Percentiles rank a stretch among this genome's conserved stretches.
These are phyloP conservation scores for Lordiphosa collinella DNA, from an alignment of 1,140 invertebrate species.

Conservation along the genomic window DNA sequence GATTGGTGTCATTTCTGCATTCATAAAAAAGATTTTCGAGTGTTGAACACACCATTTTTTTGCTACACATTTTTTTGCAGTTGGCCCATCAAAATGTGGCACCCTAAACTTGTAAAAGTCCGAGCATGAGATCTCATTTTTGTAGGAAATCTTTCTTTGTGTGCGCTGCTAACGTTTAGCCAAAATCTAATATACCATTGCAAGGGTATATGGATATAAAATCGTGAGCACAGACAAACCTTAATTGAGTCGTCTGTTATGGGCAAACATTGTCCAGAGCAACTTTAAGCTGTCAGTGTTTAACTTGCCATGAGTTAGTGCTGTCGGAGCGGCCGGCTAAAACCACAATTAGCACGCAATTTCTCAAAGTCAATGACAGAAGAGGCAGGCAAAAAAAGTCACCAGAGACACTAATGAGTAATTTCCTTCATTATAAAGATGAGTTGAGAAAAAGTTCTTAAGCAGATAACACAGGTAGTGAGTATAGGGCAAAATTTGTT, in stretches of 20 bases:
- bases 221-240: neutral
- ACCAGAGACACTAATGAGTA: constrained; percentile 19
- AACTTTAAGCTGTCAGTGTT: neutral
- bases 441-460: constrained; percentile 12
- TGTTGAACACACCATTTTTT: no score
- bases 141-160: no score
- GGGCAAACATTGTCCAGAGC: no score
- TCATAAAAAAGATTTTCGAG: no score
- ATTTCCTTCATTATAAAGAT: constrained; percentile 38
- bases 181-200: no score
- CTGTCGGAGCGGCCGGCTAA: constrained; percentile 1
- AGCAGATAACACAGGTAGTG: neutral
- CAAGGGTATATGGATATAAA: no score
- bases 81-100: no score
- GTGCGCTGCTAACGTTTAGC: no score
- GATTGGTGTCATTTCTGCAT: no score
- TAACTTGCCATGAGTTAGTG: neutral
- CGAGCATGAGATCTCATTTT: no score
- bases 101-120: no score
- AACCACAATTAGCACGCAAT: constrained; percentile 35
- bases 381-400: neutral
- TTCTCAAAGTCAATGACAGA: constrained; percentile 37
- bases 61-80: no score
- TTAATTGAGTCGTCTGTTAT: constrained; percentile 9
- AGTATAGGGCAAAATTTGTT: neutral